Conservation (phyloP, 2,888 invertebrate genomes). For the Gymnosoma rotundatum region DNA sequence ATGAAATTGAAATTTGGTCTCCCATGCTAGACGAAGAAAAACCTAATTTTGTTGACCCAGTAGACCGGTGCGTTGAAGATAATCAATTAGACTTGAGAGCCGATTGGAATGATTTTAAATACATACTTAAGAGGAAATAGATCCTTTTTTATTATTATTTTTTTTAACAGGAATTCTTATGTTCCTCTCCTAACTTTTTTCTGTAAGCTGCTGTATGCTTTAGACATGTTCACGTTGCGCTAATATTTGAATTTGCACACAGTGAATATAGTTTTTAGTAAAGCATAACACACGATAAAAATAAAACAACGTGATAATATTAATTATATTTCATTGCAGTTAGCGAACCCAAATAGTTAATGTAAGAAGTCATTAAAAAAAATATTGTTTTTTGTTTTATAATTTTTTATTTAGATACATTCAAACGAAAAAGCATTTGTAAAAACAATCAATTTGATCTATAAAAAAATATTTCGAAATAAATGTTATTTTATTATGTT, state of each 20-base stretch:
- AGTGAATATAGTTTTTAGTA: background rate
- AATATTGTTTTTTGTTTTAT: too few species aligned
- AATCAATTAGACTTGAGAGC: slow-evolving; percentile 97
- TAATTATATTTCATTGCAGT: too few species aligned
- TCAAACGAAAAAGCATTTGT: too few species aligned
- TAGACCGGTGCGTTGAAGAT: slow-evolving; percentile 85
- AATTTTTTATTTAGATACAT: too few species aligned
- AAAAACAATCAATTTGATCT: too few species aligned
- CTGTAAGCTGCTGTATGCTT: background rate
- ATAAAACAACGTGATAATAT: background rate
- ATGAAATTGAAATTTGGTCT: slow-evolving; percentile 95
- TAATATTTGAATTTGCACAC: background rate
- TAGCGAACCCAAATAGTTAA: background rate
- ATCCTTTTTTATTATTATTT: background rate
- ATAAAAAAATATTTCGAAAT: too few species aligned
- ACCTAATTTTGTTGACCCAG: slow-evolving; percentile 76
- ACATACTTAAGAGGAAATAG: background rate
- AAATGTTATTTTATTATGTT: too few species aligned
- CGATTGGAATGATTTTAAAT: slow-evolving; percentile 83
- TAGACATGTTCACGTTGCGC: too few species aligned
- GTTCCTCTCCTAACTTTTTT: background rate
- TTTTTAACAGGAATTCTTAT: too few species aligned
- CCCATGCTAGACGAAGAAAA: slow-evolving; percentile 83
- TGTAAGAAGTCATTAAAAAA: background rate
- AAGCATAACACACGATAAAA: background rate